A percentile compares a stretch with the other conserved stretches of the same genome.
phyloP scores from a whole-genome alignment of 2,888 invertebrate species.

The Oligia latruncula region DNA sequence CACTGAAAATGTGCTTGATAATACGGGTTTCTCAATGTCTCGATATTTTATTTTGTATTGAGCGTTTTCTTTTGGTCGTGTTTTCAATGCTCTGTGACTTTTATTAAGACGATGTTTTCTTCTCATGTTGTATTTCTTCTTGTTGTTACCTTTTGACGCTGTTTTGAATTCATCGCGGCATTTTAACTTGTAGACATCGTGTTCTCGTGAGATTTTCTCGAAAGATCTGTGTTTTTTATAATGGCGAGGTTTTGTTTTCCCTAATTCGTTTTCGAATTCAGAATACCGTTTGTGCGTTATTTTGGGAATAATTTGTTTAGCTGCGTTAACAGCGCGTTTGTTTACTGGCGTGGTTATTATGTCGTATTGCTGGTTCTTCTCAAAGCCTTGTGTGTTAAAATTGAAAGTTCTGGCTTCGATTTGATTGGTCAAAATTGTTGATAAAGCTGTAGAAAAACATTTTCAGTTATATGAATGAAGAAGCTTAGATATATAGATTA shows the following conservation, averaged over 20 bases:
- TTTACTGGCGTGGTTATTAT: neutral
- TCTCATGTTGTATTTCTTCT: neutral
- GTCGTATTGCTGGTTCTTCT: no score
- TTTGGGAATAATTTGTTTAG: neutral
- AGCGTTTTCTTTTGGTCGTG: accelerated
- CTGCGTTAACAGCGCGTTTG: neutral
- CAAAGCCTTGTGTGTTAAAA: neutral
- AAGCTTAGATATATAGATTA: no score
- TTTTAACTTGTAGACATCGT: neutral
- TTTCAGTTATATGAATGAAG: neutral
- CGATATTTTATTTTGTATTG: neutral
- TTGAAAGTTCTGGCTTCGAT: neutral
- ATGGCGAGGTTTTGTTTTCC: neutral
- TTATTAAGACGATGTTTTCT: neutral
- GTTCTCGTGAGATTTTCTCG: neutral
- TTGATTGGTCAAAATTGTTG: constrained; percentile 8
- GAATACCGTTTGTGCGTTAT: neutral
- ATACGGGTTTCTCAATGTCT: no score
- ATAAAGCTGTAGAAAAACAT: constrained; percentile 7
- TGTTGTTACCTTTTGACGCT: neutral
- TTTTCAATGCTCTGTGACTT: neutral
- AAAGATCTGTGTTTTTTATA: neutral
- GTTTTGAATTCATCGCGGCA: neutral
- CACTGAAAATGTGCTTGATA: neutral
- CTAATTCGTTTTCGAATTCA: neutral